Evolutionary conservation across 2,113 vertebrate genomes (phyloP).

Genomic region (Pterocles burchelli): DNA sequence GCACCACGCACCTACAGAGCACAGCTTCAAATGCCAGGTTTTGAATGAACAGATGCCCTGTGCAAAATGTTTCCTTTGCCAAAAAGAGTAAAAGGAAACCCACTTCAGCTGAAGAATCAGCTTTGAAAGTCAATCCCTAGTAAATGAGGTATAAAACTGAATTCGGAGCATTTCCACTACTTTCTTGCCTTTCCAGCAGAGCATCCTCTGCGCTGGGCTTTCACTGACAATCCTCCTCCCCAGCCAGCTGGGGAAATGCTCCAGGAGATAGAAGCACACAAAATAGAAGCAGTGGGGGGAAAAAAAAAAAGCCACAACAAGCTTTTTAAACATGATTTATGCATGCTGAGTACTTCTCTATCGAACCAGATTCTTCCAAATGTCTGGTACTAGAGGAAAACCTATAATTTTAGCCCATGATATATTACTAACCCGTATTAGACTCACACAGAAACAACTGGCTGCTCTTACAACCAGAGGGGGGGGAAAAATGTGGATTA

Average conservation of each 20-base stretch:
- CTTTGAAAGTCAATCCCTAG: not conserved
- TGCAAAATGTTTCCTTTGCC: not conserved
- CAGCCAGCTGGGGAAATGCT: not conserved
- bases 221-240: not conserved
- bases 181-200: not conserved
- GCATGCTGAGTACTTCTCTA: not conserved
- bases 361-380: constrained; percentile 21
- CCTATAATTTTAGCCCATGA: not conserved
- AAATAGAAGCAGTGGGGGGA: not conserved
- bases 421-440: not conserved
- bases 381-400: not conserved
- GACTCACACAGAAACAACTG: not conserved
- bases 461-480: not conserved
- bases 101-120: not conserved
- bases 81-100: not conserved
- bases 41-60: not conserved
- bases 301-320: not conserved
- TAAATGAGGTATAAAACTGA: not conserved
- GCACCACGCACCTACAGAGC: not conserved
- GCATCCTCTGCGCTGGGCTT: not conserved
- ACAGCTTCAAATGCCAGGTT: not conserved
- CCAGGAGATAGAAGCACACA: not conserved
- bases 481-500: not conserved
- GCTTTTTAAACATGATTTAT: constrained; percentile 40
- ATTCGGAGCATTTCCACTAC: not conserved